These are phyloP conservation scores for Nemopilema nomurai DNA, from an alignment of 30 jellyfish, hydroid and myxozoan genomes.

Conservation along the genomic window DNA sequence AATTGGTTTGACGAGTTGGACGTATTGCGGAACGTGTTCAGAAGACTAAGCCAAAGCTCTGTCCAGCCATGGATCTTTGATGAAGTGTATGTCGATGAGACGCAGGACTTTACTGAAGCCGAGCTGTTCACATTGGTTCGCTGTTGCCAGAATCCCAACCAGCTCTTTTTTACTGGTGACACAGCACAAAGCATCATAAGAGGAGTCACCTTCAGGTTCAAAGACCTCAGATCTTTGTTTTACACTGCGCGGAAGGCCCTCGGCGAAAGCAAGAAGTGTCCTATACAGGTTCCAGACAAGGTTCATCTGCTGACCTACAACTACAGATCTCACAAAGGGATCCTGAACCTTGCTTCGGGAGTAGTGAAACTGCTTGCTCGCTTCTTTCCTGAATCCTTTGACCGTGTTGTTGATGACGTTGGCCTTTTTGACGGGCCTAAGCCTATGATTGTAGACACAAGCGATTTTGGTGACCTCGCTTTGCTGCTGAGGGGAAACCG, in stretches of 20 bases:
- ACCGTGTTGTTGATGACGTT: conserved; percentile 65
- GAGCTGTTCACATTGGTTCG: conserved; percentile 71
- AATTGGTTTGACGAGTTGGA: conserved; percentile 77
- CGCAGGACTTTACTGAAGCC: conserved; percentile 91
- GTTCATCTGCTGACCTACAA: conserved; percentile 79
- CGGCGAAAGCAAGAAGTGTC: conserved; percentile 5
- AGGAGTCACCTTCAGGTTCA: conserved; percentile 88
- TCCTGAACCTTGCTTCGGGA: conserved; percentile 72
- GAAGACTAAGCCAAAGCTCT: conserved; percentile 45
- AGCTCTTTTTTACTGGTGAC: conserved; percentile 87
- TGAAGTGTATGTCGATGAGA: conserved; percentile 84
- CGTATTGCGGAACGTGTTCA: conserved; percentile 56
- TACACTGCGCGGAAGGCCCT: conserved; percentile 54
- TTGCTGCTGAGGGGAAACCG: conserved; percentile 76
- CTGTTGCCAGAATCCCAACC: conserved; percentile 80
- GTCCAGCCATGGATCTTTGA: conserved; percentile 72
- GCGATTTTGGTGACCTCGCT: conserved; percentile 76
- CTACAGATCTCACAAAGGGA: conserved; percentile 90
- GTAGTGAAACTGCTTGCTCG: conserved; percentile 56
- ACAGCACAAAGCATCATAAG: conserved; percentile 92
- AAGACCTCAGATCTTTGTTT: conserved; percentile 74
- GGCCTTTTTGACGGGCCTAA: conserved; percentile 94
- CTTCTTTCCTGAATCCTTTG: conserved; percentile 84
- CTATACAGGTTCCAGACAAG: conserved; percentile 56
- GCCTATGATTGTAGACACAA: conserved; percentile 80